phyloP scores from a whole-genome alignment of 2,888 invertebrate species.

The Andrena flavipes region DNA sequence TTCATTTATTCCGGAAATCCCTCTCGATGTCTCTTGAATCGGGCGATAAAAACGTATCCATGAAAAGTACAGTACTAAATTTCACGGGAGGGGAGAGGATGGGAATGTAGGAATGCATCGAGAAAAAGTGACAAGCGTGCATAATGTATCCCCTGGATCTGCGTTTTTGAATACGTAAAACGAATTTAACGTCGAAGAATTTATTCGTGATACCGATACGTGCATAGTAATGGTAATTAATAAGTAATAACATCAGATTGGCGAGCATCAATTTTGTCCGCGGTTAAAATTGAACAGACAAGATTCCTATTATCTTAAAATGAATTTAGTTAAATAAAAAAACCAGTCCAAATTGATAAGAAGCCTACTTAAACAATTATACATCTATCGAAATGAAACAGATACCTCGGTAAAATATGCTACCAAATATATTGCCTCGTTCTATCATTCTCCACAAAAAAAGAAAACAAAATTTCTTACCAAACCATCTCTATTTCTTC shows the following conservation, averaged over 20 bases:
- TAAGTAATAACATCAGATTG: neutral
- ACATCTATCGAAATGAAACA: no score
- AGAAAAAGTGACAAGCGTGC: slow-evolving; percentile 6
- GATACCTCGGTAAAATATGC: no score
- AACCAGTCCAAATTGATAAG: no score
- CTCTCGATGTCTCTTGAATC: slow-evolving; percentile 36
- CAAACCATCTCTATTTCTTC: no score
- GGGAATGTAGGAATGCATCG: neutral
- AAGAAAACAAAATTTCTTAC: no score
- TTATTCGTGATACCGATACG: slow-evolving; percentile 6
- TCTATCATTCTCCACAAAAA: no score
- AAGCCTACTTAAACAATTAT: no score
- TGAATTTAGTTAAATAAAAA: no score
- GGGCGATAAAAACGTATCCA: slow-evolving; percentile 28
- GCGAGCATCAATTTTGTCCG: neutral
- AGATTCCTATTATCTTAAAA: no score
- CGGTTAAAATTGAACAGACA: neutral
- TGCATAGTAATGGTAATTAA: slow-evolving; percentile 5
- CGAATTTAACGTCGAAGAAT: slow-evolving; percentile 17
- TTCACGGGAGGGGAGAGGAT: neutral
- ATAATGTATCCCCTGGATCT: slow-evolving; percentile 12
- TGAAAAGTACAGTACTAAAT: slow-evolving; percentile 11
- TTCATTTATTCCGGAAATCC: slow-evolving; percentile 43
- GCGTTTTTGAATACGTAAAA: neutral
- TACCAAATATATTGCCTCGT: no score